Conservation (phyloP, 53 echinoderm and acorn worm genomes). For the Apostichopus leukothele region DNA sequence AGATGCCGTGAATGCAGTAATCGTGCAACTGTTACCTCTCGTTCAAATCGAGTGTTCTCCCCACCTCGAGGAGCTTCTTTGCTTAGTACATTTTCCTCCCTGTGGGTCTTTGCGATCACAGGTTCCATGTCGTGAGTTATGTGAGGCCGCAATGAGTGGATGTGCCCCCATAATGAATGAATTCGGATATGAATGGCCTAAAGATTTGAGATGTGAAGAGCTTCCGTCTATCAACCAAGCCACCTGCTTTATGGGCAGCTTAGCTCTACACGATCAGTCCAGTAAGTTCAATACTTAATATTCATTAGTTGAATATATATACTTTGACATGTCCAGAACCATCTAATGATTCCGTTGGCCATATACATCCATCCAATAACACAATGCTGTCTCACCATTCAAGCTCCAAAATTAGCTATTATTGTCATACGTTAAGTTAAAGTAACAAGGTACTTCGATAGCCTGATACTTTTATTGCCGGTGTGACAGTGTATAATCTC, state of each 20-base stretch:
- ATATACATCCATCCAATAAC: no score
- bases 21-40: constrained; percentile 6
- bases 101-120: not conserved
- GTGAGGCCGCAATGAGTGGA: constrained; percentile 5
- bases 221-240: not conserved
- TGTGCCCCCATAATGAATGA: not conserved
- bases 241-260: not conserved
- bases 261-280: not conserved
- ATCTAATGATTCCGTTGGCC: no score
- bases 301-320: no score
- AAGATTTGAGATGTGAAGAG: not conserved
- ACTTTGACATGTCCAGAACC: no score
- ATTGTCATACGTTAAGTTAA: no score
- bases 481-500: no score
- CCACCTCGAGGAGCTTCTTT: constrained; percentile 22
- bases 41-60: constrained; percentile 18
- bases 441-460: no score
- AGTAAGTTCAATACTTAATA: no score
- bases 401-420: no score
- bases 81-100: not conserved
- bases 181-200: constrained; percentile 15
- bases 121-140: constrained; percentile 12
- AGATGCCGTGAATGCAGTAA: not conserved
- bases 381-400: no score
- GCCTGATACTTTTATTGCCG: no score